Percentiles rank a stretch among this genome's conserved stretches.
Evolutionary conservation across 2,797 vertebrate species (phyloP).

Genomic region (Leontocebus nigricollis): DNA sequence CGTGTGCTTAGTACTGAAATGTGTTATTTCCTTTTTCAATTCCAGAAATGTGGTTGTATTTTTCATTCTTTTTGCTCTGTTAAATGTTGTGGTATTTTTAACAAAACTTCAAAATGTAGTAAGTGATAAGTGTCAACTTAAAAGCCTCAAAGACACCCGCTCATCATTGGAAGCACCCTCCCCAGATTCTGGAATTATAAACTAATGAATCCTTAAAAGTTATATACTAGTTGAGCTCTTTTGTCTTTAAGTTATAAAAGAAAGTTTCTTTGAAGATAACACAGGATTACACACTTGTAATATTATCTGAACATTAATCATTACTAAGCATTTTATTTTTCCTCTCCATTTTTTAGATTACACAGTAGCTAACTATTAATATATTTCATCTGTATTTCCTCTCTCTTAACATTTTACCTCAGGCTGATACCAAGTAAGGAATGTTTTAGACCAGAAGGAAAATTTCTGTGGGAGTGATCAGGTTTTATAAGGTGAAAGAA

Average conservation of each 20-base stretch:
- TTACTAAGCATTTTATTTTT: neutral
- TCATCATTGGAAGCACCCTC: slow-evolving; percentile 15
- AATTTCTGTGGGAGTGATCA: slow-evolving; percentile 58
- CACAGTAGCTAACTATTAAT: slow-evolving; percentile 29
- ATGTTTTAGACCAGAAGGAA: slow-evolving; percentile 54
- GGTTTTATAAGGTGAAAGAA: slow-evolving; percentile 73
- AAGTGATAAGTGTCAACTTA: neutral
- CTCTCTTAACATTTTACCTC: slow-evolving; percentile 38
- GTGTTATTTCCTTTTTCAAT: slow-evolving; percentile 34
- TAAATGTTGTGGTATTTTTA: slow-evolving; percentile 9
- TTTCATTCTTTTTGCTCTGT: neutral
- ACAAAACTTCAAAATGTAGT: neutral
- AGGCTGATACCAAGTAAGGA: slow-evolving; percentile 57
- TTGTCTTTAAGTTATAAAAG: neutral
- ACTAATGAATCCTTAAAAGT: neutral
- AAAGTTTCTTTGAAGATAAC: slow-evolving; percentile 33
- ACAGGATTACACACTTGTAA: neutral
- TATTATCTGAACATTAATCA: slow-evolving; percentile 31
- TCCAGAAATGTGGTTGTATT: neutral
- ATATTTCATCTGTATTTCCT: slow-evolving; percentile 56
- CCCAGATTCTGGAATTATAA: slow-evolving; percentile 7
- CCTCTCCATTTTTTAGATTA: slow-evolving; percentile 1
- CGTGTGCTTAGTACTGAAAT: neutral
- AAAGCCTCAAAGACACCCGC: neutral
- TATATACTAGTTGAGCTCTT: neutral